Base-by-base conservation (phyloP, 2,113 vertebrate genomes). In the Craseonycteris thonglongyai region DNA sequence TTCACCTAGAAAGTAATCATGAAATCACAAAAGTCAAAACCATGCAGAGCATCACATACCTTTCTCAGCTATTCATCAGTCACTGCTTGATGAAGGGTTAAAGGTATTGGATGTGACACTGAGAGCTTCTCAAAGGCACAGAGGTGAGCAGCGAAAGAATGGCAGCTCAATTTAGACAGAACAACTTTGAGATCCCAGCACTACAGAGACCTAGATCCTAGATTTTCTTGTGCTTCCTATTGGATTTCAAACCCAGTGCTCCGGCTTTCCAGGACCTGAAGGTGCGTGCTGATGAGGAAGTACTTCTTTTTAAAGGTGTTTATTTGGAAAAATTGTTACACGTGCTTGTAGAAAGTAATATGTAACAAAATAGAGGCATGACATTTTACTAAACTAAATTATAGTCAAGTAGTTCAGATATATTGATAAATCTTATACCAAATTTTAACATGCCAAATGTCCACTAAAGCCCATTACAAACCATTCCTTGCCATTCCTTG, bases 1-100 rank as follows among this genome's bases (percentile, higher is more conserved):
- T 91, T 93, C 76, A 92, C 49, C n/a, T 90, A 88, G 71, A 90
- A 94, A 96, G 90, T 96, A 76, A 92, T 83, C 33, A n/a, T 58
- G 72, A 51, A 68, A 51, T 90, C 78, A 56, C 28, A n/a, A 78
- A 97, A 93, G 82, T 88, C 89, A 88, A 78, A 94, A 45, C 82
- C 68, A 63, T 51, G 38, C 81, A 88, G 68, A 84, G 18, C 1
- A 9, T 58, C 51, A 59, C 54, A 49, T 63, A 65, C 79, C 56
- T 94, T 91, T 94, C 30, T 69, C 33, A 74, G 66, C 61, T 85
- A 56, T 58, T 80, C 61, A 61, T 95, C 71, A 71, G 63, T 82
- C 21, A 49, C 28, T 84, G 21, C n/a, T 89, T 93, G 65, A 63
- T 88, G 51, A 35, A 51, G 16, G 61, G 61, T 88, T 95, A 89